Evolutionary conservation across 1,140 invertebrate species (phyloP).

Genomic region (Aricia agestis): DNA sequence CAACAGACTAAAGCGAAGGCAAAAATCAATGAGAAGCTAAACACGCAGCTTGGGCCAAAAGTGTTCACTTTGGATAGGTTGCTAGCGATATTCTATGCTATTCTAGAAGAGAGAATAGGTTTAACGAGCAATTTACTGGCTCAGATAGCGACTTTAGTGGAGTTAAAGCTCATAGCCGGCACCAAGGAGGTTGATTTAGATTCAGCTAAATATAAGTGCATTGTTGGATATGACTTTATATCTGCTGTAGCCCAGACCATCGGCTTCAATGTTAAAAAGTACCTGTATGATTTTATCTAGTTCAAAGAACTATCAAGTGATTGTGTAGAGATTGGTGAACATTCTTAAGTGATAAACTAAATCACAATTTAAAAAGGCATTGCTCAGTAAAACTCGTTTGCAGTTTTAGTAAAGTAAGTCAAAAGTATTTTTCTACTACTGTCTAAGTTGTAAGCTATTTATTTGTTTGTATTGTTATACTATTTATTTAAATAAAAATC

Average conservation of each 20-base stretch:
- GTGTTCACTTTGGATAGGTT: slow-evolving; percentile 89
- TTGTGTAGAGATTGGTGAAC: slow-evolving; percentile 21
- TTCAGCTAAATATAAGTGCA: slow-evolving; percentile 83
- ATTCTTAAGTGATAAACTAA: not conserved
- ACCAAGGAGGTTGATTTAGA: slow-evolving; percentile 80
- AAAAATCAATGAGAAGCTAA: slow-evolving; percentile 77
- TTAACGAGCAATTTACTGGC: slow-evolving; percentile 89
- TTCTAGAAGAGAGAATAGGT: slow-evolving; percentile 88
- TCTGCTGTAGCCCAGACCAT: slow-evolving; percentile 82
- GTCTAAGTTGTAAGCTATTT: not conserved
- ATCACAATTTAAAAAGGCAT: not conserved
- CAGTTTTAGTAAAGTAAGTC: no score
- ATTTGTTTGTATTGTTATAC: not conserved
- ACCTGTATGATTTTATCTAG: slow-evolving; percentile 83
- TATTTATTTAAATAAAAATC: not conserved
- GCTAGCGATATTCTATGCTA: slow-evolving; percentile 94
- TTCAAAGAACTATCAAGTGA: slow-evolving; percentile 11
- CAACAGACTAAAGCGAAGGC: slow-evolving; percentile 78
- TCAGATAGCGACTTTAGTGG: slow-evolving; percentile 86
- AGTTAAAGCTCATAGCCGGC: slow-evolving; percentile 81
- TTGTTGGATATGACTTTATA: slow-evolving; percentile 83
- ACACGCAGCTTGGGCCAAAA: slow-evolving; percentile 84
- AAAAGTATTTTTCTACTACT: not conserved
- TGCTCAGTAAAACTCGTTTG: no score
- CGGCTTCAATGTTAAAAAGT: slow-evolving; percentile 84